Conservation (phyloP, 2,888 invertebrate genomes). For the Epinotia brunnichana region DNA sequence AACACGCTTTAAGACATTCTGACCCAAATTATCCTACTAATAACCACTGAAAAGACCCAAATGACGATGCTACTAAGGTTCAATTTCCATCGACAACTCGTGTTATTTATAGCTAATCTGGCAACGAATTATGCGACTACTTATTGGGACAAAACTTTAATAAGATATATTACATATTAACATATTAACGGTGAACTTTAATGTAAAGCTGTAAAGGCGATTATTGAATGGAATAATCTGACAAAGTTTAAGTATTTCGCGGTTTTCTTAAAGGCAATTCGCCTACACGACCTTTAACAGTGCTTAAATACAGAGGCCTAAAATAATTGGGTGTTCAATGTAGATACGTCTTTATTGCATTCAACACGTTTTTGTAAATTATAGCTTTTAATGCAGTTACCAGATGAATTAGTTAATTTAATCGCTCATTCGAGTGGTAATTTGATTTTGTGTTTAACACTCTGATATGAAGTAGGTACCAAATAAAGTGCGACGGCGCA, state of each 20-base stretch:
- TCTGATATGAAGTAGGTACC: conserved; percentile 13
- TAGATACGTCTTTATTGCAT: neutral
- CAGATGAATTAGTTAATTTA: conserved; percentile 41
- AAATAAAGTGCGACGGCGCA: conserved; percentile 10
- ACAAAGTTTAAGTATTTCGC: conserved; percentile 14
- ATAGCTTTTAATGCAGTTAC: conserved; percentile 34
- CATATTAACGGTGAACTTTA: conserved; percentile 3
- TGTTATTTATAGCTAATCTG: conserved; percentile 39
- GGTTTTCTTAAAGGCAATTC: conserved; percentile 20
- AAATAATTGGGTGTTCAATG: neutral
- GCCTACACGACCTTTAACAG: conserved; percentile 30
- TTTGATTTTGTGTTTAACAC: conserved; percentile 38
- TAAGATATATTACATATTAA: conserved; percentile 33
- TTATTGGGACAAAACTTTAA: conserved; percentile 41
- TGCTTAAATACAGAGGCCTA: neutral
- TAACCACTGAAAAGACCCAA: neutral
- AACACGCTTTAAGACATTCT: conserved; percentile 3
- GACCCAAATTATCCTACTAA: neutral
- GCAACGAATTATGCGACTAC: conserved; percentile 31
- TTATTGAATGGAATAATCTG: neutral
- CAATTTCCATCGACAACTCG: conserved; percentile 3
- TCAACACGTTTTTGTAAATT: conserved; percentile 23
- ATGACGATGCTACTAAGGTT: neutral
- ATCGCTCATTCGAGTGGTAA: conserved; percentile 31
- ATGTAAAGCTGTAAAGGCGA: neutral